Evolutionary conservation across 2,888 invertebrate species (phyloP).

Genomic region (Caenorhabditis zanzibari): DNA sequence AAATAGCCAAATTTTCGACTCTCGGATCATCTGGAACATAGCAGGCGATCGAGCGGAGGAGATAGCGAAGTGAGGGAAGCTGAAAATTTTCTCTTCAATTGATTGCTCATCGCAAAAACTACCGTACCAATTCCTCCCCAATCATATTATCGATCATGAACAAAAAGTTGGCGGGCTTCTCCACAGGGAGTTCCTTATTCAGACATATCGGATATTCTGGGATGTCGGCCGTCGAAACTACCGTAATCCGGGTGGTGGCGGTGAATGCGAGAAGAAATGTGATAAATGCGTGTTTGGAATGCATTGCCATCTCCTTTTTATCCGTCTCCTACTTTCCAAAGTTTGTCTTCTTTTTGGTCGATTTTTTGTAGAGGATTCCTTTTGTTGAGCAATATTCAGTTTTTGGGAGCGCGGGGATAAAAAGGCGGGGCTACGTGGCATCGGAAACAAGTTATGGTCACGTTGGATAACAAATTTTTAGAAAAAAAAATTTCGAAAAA

Average conservation of each 20-base stretch:
- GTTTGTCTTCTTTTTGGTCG: background rate
- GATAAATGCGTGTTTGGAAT: constrained; percentile 39
- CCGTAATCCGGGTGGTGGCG: background rate
- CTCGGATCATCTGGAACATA: constrained; percentile 9
- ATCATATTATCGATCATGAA: constrained; percentile 12
- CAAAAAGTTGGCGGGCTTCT: constrained; percentile 20
- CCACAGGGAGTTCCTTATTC: background rate
- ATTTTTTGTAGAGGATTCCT: background rate
- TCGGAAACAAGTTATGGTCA: too few relatives aligned
- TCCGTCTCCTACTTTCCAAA: background rate
- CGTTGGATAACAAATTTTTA: too few relatives aligned
- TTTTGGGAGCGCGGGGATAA: too few relatives aligned
- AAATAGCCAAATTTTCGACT: background rate
- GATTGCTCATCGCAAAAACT: background rate
- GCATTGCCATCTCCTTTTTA: constrained; percentile 15
- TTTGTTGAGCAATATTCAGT: too few relatives aligned
- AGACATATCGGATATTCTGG: constrained; percentile 4
- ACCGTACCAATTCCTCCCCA: constrained; percentile 13
- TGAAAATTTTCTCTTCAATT: background rate
- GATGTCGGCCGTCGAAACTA: background rate
- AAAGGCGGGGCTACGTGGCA: too few relatives aligned
- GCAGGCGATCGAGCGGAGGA: constrained; percentile 32
- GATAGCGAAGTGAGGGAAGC: constrained; percentile 4
- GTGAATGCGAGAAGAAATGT: constrained; percentile 10
- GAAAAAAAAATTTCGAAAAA: too few relatives aligned